Base-by-base conservation (phyloP, 2,888 invertebrate species). In the Spatulosminthurus flaviceps region DNA sequence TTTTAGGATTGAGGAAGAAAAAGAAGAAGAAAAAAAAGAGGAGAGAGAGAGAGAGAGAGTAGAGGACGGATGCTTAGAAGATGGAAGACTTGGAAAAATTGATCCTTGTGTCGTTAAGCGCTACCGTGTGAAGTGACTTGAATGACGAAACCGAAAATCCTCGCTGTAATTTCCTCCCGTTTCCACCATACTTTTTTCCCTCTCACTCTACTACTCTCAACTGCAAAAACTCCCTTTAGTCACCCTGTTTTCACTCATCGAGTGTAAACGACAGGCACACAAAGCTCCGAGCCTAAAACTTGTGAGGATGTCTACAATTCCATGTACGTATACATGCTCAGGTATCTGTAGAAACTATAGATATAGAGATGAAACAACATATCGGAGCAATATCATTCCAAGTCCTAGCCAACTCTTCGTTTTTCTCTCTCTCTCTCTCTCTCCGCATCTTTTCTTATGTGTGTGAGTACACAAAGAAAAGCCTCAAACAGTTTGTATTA, bases 401-500 rank as follows among this genome's bases (percentile, higher is more conserved):
- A 51, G n/a, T 13, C 2, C 16, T 66, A 61, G 61, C 22, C 22
- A 22, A 21, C 5, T 61, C 24, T 67, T 7, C 19, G 21, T 22
- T n/a, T n/a, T n/a, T n/a, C n/a, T n/a, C n/a, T n/a, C n/a, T n/a
- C n/a, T n/a, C n/a, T n/a, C n/a, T n/a, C n/a, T 24, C 26, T 26
- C 28, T 70, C 43, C 72, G 22, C 72, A 24, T 43, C 43, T 28
- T 21, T 26, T 70, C 51, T 51, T 51, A 2, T 29, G 28, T 1
- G 28, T 34, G 19, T 29, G 28, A 16, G 28, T 34, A 29, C n/a
- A 21, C 34, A 28, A 24, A 43, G 21, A 61, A 74, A 74, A 74
- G 74, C 34, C 61, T 73, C 42, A 73, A 73, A 24, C 61, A 73
- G 73, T 73, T 73, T 73, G 73, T 61, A 73, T 73, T 73, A 73